Conservation (phyloP, 2,888 invertebrate species). For the Lissonota sp. region DNA sequence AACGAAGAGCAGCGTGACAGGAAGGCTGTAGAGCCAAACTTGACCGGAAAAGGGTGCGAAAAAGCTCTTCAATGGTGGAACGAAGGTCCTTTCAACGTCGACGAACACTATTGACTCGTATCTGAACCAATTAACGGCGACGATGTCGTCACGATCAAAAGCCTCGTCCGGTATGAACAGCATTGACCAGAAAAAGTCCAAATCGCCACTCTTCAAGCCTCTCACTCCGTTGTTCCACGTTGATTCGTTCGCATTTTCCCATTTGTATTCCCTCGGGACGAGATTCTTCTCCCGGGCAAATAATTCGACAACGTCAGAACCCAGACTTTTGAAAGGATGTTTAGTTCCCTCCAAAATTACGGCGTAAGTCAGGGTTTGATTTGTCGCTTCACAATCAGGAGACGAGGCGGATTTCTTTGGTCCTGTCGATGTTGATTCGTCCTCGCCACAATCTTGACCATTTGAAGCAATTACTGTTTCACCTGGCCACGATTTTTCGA, state of each 20-base stretch:
- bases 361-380: neutral
- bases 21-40: conserved; percentile 53
- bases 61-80: neutral
- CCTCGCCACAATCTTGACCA: too few species aligned
- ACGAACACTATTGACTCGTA: conserved; percentile 7
- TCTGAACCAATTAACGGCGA: conserved; percentile 15
- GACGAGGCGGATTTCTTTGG: too few species aligned
- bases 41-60: conserved; percentile 56
- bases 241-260: neutral
- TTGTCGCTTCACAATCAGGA: neutral
- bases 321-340: neutral
- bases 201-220: neutral
- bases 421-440: too few species aligned
- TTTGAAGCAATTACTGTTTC: too few species aligned
- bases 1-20: conserved; percentile 30
- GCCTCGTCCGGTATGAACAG: neutral
- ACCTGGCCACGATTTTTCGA: too few species aligned
- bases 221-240: conserved; percentile 17
- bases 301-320: neutral
- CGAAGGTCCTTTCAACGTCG: neutral
- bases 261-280: neutral
- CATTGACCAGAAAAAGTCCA: conserved; percentile 18
- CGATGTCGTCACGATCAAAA: neutral
- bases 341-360: neutral
- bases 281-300: too few species aligned